Percentiles rank a stretch among this genome's conserved stretches.
phyloP scores from a whole-genome alignment of 2,888 invertebrate species.

The Apoderus coryli region DNA sequence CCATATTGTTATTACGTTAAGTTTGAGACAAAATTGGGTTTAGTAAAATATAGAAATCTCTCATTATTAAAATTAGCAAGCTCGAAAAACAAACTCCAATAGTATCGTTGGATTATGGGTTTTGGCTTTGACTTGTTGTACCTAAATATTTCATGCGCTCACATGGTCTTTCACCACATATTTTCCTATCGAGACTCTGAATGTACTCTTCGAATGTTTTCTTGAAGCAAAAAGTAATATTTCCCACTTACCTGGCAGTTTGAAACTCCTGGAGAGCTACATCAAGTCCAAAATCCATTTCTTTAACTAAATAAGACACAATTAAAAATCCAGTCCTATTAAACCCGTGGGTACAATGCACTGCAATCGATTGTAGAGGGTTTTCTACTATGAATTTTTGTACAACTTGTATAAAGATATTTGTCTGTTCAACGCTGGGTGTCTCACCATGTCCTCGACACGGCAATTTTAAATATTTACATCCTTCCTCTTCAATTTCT shows the following conservation, averaged over 20 bases:
- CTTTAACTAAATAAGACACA: conserved; percentile 77
- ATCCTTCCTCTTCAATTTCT: conserved; percentile 60
- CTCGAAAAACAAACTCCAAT: too few relatives aligned
- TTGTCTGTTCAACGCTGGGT: conserved; percentile 73
- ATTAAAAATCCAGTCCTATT: conserved; percentile 96
- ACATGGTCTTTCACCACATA: background rate
- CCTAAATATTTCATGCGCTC: too few relatives aligned
- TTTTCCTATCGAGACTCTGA: too few relatives aligned
- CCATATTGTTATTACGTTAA: too few relatives aligned
- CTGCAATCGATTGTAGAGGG: conserved; percentile 64
- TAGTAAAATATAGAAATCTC: too few relatives aligned
- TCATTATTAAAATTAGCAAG: too few relatives aligned
- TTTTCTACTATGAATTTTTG: conserved; percentile 62
- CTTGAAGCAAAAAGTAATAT: too few relatives aligned
- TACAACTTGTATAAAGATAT: conserved; percentile 68
- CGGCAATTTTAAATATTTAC: conserved; percentile 75
- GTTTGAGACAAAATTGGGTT: too few relatives aligned
- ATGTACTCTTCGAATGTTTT: too few relatives aligned
- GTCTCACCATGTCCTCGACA: conserved; percentile 90
- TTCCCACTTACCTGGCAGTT: conserved; percentile 42
- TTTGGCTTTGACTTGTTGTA: too few relatives aligned
- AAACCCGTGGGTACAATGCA: conserved; percentile 97
- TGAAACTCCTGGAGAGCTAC: conserved; percentile 70
- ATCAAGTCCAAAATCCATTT: conserved; percentile 68
- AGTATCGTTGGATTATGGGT: too few relatives aligned